Conservation (phyloP, 2,888 invertebrate species). For the Belgica antarctica region DNA sequence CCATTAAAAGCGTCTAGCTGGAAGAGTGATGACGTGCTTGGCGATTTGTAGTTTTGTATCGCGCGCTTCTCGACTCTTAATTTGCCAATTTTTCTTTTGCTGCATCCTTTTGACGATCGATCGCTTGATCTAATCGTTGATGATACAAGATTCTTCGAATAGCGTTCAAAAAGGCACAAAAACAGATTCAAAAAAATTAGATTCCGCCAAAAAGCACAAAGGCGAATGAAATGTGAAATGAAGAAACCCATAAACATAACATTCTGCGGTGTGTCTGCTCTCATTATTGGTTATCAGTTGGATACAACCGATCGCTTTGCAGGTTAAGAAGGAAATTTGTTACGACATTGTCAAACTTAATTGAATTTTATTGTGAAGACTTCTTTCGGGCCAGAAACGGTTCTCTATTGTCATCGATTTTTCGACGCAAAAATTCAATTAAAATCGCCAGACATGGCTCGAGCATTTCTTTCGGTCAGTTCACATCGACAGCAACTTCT, state of each 20-base stretch:
- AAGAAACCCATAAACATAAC: constrained; percentile 3
- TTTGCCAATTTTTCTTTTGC: not conserved
- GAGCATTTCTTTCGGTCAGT: not conserved
- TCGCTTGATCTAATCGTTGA: not conserved
- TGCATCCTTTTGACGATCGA: not conserved
- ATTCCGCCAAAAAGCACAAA: not conserved
- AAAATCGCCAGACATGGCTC: constrained; percentile 25
- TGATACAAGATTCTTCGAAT: constrained; percentile 9
- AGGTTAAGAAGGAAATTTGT: constrained; percentile 9
- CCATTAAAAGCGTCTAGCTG: too few species aligned
- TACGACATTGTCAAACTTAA: constrained; percentile 34
- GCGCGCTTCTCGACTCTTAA: not conserved
- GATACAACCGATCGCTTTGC: not conserved
- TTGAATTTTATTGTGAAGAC: constrained; percentile 28
- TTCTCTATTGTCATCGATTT: not conserved
- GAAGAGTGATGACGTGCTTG: constrained; percentile 8
- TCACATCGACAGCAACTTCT: not conserved
- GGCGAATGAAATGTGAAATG: not conserved
- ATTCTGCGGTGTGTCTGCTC: constrained; percentile 21
- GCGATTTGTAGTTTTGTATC: not conserved
- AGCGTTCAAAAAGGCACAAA: not conserved
- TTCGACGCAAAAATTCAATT: constrained; percentile 28
- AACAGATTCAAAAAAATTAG: constrained; percentile 14
- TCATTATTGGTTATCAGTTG: constrained; percentile 18
- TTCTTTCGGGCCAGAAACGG: not conserved